phyloP scores from a whole-genome alignment of 2,113 vertebrate genomes.

The Columbina picui region DNA sequence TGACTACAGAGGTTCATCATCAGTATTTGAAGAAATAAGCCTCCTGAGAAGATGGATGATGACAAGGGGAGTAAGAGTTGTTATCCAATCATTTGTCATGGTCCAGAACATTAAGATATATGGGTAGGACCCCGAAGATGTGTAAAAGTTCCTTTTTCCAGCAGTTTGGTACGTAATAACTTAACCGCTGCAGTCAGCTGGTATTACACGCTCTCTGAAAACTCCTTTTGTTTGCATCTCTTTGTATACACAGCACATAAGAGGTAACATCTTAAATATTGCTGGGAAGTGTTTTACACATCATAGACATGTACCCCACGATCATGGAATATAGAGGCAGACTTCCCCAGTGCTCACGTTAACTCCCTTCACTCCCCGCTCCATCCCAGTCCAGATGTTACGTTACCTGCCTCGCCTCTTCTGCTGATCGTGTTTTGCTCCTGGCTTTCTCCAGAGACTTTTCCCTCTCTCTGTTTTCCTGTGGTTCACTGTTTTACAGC shows the following conservation, averaged over 20 bases:
- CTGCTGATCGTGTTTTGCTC: not conserved
- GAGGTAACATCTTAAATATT: not conserved
- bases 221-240: conserved; percentile 20
- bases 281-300: not conserved
- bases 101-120: conserved; percentile 63
- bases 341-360: not conserved
- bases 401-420: not conserved
- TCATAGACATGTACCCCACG: not conserved
- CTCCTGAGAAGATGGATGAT: conserved; percentile 68
- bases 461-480: not conserved
- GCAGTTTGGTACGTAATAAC: not conserved
- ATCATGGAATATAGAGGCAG: not conserved
- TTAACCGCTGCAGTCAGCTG: conserved; percentile 8
- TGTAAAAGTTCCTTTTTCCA: conserved; percentile 33
- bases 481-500: not conserved
- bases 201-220: not conserved
- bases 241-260: not conserved
- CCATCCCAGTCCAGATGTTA: not conserved
- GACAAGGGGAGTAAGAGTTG: conserved; percentile 65
- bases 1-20: conserved; percentile 72
- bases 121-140: conserved; percentile 19
- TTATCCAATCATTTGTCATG: conserved; percentile 71
- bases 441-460: not conserved
- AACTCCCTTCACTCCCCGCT: not conserved
- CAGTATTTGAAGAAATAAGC: conserved; percentile 69